Evolutionary conservation across 2,888 invertebrate genomes (phyloP).

Genomic region (Limnephilus auricula): DNA sequence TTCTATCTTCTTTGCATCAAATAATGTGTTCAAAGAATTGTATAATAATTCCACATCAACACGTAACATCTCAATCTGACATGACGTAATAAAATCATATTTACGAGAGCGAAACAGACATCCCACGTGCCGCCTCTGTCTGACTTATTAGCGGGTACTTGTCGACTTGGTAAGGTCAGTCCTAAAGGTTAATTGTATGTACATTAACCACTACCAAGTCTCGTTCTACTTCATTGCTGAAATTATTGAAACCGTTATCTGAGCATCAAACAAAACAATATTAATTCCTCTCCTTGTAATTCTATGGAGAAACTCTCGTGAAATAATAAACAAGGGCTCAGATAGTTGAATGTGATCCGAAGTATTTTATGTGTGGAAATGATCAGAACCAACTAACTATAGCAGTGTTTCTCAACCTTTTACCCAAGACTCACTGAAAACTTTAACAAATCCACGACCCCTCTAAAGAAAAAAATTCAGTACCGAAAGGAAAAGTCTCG

Average conservation of each 20-base stretch:
- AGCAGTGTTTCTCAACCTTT: too few relatives aligned
- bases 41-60: not conserved
- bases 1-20: not conserved
- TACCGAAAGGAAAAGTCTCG: too few relatives aligned
- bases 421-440: too few relatives aligned
- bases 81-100: conserved; percentile 5
- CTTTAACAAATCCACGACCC: too few relatives aligned
- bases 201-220: conserved; percentile 29
- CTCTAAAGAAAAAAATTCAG: too few relatives aligned
- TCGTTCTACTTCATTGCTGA: conserved; percentile 41
- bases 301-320: conserved; percentile 9
- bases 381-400: not conserved
- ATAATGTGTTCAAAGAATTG: not conserved
- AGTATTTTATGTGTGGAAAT: not conserved
- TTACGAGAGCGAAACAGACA: conserved; percentile 14
- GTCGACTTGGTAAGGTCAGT: conserved; percentile 55
- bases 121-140: conserved; percentile 22
- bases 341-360: not conserved
- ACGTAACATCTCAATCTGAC: not conserved
- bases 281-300: conserved; percentile 14
- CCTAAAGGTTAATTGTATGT: conserved; percentile 61
- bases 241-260: conserved; percentile 43
- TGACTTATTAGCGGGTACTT: conserved; percentile 14
- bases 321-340: not conserved
- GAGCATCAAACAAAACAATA: conserved; percentile 22